A percentile compares a stretch with the other conserved stretches of the same genome.
phyloP scores from a whole-genome alignment of 2,113 vertebrate genomes.

The Diphyllodes magnificus region DNA sequence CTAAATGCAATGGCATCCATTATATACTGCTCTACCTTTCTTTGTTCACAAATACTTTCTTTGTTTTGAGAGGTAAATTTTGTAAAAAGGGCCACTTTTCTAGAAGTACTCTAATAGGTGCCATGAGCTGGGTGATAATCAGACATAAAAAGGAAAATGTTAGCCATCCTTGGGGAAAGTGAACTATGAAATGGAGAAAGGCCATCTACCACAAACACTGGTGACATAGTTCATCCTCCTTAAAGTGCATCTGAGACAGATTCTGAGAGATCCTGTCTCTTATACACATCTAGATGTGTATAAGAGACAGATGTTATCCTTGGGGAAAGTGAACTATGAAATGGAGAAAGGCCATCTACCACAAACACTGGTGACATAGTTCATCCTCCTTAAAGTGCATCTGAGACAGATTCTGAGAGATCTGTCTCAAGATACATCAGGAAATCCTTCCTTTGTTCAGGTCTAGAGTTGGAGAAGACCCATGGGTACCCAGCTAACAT shows the following conservation, averaged over 20 bases:
- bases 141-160: background rate
- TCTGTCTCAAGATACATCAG: background rate
- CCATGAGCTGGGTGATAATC: background rate
- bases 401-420: background rate
- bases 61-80: background rate
- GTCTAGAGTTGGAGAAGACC: background rate
- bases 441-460: background rate
- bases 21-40: background rate
- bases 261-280: background rate
- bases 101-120: background rate
- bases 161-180: background rate
- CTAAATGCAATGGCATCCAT: background rate
- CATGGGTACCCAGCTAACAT: background rate
- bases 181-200: background rate
- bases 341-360: background rate
- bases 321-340: background rate
- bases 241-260: background rate
- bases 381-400: background rate
- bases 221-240: background rate
- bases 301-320: too few species aligned
- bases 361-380: background rate
- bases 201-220: background rate
- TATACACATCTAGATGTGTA: too few species aligned
- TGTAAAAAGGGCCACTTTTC: background rate
- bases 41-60: background rate